Conservation (phyloP, 2,888 invertebrate genomes). For the Molorchus minor region DNA sequence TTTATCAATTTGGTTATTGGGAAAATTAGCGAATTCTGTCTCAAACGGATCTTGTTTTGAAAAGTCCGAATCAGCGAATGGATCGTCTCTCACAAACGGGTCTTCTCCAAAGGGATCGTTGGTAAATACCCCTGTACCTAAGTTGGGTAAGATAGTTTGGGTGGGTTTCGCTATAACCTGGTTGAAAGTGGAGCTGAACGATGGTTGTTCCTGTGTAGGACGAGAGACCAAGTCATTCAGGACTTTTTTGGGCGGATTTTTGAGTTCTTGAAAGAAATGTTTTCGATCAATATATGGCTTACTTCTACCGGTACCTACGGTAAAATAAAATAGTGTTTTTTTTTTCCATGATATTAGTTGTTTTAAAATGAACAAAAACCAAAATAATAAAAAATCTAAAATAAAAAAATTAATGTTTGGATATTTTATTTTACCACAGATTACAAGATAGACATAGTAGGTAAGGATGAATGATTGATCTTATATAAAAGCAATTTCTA, state of each 20-base stretch:
- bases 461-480: too few relatives aligned
- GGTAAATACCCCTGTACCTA: conserved; percentile 60
- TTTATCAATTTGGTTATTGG: conserved; percentile 18
- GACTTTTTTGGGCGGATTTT: conserved; percentile 93
- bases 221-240: conserved; percentile 80
- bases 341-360: conserved; percentile 26
- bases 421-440: conserved; percentile 58
- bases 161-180: conserved; percentile 24
- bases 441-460: conserved; percentile 29
- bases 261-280: conserved; percentile 94
- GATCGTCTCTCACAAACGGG: conserved; percentile 77
- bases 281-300: conserved; percentile 95
- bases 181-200: conserved; percentile 40
- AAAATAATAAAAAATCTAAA: conserved; percentile 40
- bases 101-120: conserved; percentile 75
- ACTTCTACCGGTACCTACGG: conserved; percentile 81
- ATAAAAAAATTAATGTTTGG: conserved; percentile 36
- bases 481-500: too few relatives aligned
- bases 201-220: conserved; percentile 36
- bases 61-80: conserved; percentile 69
- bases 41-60: conserved; percentile 72
- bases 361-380: conserved; percentile 27
- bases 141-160: conserved; percentile 32
- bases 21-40: conserved; percentile 56
- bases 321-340: conserved; percentile 57